Evolutionary conservation across 2,888 invertebrate species (phyloP), one percentile per base, ranked within the genome.

Genomic region (Elaeidobius kamerunicus): DNA sequence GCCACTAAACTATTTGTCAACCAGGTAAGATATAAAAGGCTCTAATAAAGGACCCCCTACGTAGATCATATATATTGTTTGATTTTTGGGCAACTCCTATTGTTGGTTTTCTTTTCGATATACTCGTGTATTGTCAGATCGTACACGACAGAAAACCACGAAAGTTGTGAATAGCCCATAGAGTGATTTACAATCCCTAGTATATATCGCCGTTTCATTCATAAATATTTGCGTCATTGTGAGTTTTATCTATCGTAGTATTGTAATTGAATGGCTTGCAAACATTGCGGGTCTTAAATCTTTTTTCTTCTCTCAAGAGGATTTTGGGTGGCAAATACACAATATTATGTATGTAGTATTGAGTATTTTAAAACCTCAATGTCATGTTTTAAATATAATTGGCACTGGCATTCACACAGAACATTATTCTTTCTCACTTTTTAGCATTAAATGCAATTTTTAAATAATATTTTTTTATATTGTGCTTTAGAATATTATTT

Each of bases 81-180:
- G 50, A 50, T 43, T 38, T 49, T 43, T 18, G 45, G 52, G 35
- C 44, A 40, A 45, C 34, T 19, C 44, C 27, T 34, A 40, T 45
- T 36, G 46, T 39, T 9, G 35, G 38, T 41, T 36, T 40, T 39
- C 46, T 41, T 52, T 46, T 52, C 46, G 38, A 36, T 36, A 23
- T 19, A 40, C 34, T 41, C 23, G 38, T 39, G 38, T 44, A 35
- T 44, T 45, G 32, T 44, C 36, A 28, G 43, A 20, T 43, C 27
- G 35, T 43, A 43, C 50, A 50, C 38, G 50, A 50, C 38, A 38
- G 42, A 43, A 43, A 50, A 50, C 50, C 43, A 50, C 50, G 38
- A 36, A 50, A 50, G 18, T 43, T 38, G 18, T 50, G 50, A 50
- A 50, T 50, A 41, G 27, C 14, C n/a, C 12, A 18, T 11, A 16